A percentile compares a stretch with the other conserved stretches of the same genome.
Conservation (phyloP, 2,888 invertebrate species). For the Acanthosepion pharaonis region DNA sequence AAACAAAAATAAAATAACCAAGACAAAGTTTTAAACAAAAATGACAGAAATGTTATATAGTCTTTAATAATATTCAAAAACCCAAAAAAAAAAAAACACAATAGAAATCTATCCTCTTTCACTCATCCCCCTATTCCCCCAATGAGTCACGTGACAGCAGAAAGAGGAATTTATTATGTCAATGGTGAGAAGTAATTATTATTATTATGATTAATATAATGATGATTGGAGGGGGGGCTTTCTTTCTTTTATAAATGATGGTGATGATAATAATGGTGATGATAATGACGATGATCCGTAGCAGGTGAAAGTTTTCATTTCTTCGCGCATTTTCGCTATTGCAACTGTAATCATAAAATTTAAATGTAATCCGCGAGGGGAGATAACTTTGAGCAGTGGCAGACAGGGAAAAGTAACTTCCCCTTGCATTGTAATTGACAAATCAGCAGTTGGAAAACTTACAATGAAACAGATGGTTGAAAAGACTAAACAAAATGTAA, state of each 20-base stretch:
- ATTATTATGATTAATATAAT: background rate
- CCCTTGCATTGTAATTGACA: constrained; percentile 33
- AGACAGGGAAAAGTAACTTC: background rate
- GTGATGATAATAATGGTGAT: background rate
- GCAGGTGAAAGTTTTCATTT: background rate
- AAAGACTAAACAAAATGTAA: background rate
- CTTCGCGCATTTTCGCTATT: constrained; percentile 2
- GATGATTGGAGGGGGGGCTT: background rate
- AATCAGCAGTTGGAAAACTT: constrained; percentile 33
- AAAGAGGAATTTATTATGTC: background rate
- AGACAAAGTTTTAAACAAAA: background rate
- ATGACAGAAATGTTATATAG: background rate
- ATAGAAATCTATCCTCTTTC: constrained; percentile 33
- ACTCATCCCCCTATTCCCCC: background rate
- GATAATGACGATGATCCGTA: background rate
- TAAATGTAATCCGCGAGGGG: constrained; percentile 8
- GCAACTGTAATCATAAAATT: constrained; percentile 25
- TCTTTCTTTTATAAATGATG: background rate
- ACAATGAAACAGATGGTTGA: background rate
- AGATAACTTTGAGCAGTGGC: constrained; percentile 33
- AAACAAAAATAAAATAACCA: background rate
- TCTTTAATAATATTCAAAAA: background rate
- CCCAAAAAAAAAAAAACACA: background rate
- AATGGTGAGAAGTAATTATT: background rate
- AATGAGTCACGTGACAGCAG: background rate